phyloP scores from a whole-genome alignment of 1,140 invertebrate genomes.

The Drosophila baimaii region DNA sequence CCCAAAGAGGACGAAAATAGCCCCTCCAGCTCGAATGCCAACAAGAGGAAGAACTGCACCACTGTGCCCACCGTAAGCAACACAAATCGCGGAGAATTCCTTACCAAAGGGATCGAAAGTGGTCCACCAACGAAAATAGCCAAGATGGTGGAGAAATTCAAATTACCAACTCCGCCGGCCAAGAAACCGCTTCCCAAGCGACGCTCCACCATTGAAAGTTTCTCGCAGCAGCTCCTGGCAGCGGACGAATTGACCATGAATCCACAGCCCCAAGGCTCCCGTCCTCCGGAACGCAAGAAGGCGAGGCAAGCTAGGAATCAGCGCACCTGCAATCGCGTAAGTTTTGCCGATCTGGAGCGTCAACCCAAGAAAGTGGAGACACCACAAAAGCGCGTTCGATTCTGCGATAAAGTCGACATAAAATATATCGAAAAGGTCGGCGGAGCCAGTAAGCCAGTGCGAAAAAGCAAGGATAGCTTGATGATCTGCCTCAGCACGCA shows the following conservation, averaged over 20 bases:
- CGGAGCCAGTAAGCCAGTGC: slow-evolving; percentile 12
- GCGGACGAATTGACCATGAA: slow-evolving; percentile 1
- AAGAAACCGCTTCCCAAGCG: slow-evolving; percentile 9
- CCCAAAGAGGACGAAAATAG: background rate
- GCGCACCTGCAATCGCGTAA: slow-evolving; percentile 71
- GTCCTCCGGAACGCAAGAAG: slow-evolving; percentile 46
- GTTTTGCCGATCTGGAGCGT: slow-evolving; percentile 67
- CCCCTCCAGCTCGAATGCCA: background rate
- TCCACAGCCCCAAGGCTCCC: slow-evolving; percentile 2
- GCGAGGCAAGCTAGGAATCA: slow-evolving; percentile 50
- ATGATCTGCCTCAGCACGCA: slow-evolving; percentile 48
- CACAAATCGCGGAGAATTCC: slow-evolving; percentile 69
- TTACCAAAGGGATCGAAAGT: slow-evolving; percentile 38
- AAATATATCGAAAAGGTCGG: slow-evolving; percentile 31
- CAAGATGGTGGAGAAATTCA: slow-evolving; percentile 10
- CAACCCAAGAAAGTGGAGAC: slow-evolving; percentile 8
- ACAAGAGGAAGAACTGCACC: slow-evolving; percentile 29
- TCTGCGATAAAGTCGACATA: slow-evolving; percentile 35
- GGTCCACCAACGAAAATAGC: slow-evolving; percentile 34
- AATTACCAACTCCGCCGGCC: background rate
- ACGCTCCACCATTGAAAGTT: slow-evolving; percentile 39
- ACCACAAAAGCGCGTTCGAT: slow-evolving; percentile 34
- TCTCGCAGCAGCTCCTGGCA: slow-evolving; percentile 43
- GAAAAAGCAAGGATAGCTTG: slow-evolving; percentile 36
- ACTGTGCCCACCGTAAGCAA: slow-evolving; percentile 34